A percentile compares a stretch with the other conserved stretches of the same genome.
These are phyloP conservation scores for Pagetopsis macropterus DNA, from an alignment of 2,797 vertebrate species.

Conservation along the genomic window DNA sequence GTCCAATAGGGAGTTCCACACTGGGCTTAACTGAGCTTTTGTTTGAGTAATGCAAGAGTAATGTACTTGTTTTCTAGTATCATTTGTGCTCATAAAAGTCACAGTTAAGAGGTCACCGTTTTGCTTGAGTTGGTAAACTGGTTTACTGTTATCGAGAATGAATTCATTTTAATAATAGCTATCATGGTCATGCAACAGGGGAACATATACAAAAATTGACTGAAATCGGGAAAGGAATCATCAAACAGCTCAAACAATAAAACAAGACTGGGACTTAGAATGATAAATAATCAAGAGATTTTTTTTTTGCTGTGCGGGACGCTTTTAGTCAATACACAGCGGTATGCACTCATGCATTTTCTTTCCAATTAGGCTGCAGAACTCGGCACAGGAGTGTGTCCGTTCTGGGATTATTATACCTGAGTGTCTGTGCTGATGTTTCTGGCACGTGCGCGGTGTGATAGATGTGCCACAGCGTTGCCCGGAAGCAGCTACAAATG, in stretches of 20 bases:
- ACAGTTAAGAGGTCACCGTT: no score
- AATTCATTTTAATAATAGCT: background rate
- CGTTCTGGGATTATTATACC: constrained; percentile 29
- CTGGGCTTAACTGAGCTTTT: no score
- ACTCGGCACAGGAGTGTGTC: constrained; percentile 22
- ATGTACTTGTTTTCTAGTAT: no score
- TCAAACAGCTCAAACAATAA: background rate
- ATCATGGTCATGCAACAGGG: background rate
- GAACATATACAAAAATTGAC: background rate
- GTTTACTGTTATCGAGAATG: background rate
- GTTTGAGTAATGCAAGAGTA: no score
- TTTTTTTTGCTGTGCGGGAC: constrained; percentile 28
- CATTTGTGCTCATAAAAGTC: no score
- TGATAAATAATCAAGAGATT: constrained; percentile 39
- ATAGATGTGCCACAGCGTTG: constrained; percentile 20
- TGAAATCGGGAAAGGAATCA: background rate
- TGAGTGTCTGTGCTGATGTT: constrained; percentile 9
- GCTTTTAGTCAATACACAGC: constrained; percentile 16
- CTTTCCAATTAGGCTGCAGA: constrained; percentile 46
- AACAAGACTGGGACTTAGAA: background rate
- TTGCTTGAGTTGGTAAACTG: background rate
- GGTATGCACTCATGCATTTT: constrained; percentile 24
- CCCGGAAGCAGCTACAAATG: constrained; percentile 45
- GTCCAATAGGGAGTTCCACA: constrained; percentile 1
- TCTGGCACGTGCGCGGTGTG: constrained; percentile 1